Percentiles rank a stretch among this genome's conserved stretches.
These are phyloP conservation scores for Hafferia zeledoni DNA, from an alignment of 2,797 vertebrate genomes.

Conservation along the genomic window DNA sequence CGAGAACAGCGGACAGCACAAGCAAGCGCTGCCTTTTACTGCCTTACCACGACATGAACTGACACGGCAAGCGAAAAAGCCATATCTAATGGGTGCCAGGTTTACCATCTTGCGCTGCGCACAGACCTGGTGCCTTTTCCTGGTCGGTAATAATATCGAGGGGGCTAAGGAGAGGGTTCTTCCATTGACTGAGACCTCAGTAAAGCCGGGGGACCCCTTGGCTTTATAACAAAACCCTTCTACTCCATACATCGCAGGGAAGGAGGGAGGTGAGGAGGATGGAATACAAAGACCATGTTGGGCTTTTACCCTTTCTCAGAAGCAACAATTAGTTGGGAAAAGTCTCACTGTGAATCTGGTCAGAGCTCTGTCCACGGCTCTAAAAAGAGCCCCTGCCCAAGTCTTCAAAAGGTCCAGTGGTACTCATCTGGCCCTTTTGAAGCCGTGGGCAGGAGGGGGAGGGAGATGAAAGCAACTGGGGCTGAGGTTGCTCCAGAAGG, in stretches of 20 bases:
- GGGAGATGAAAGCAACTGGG: not conserved
- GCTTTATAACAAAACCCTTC: not conserved
- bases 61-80: not conserved
- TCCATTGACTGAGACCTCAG: not conserved
- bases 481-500: not conserved
- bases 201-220: not conserved
- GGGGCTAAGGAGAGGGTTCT: not conserved
- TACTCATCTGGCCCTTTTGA: conserved; percentile 11
- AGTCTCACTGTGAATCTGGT: not conserved
- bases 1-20: not conserved
- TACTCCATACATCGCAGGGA: not conserved
- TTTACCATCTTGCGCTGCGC: not conserved
- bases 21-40: not conserved
- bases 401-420: not conserved
- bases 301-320: not conserved
- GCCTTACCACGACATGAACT: not conserved
- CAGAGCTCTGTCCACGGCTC: not conserved
- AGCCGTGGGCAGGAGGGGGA: not conserved
- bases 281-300: not conserved
- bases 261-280: not conserved
- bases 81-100: conserved; percentile 24
- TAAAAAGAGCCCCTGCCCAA: not conserved
- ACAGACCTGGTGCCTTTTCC: not conserved
- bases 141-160: not conserved
- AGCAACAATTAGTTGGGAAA: not conserved